Evolutionary conservation across 2,113 vertebrate genomes (phyloP), one percentile per base, ranked within the genome.

Genomic region (Martes martes): DNA sequence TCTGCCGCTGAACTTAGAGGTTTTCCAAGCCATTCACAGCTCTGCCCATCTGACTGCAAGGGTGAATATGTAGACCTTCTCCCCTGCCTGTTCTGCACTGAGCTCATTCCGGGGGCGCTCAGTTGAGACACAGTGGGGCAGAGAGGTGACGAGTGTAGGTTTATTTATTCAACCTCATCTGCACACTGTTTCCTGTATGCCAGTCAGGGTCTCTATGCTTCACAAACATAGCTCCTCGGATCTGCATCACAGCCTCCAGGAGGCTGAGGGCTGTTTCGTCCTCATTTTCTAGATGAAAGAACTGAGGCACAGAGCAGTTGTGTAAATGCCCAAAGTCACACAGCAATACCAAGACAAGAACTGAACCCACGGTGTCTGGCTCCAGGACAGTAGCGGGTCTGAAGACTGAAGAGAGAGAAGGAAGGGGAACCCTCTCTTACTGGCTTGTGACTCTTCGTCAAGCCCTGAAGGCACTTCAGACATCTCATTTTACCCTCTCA

Each of bases 181-280:
- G 50, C 31, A 3, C 2, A 28, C 76, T 96, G 52, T 36, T 96
- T 19, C 33, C 57, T 36, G 26, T 31, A 52, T 6, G 1, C 61
- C 16, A 4, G 61, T 2, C 61, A 63, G 36, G 33, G 45, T 28
- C 39, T 4, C 7, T 0, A 0, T 0, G 1, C 42, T 79, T 45
- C 3, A 7, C 18, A 50, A 39, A 89, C 5, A 15, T 61, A n/a
- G 71, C 24, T 92, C 81, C 42, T 26, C 69, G 3, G 0, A 63
- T 57, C 57, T 11, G 14, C 39, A 65, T 10, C 42, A 36, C 0
- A 14, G 42, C 36, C 59, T 88, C 36, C 8, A 9, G 0, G n/a
- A 33, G 23, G 6, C 67, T 15, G 28, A n/a, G 7, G 9, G 14
- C 45, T 33, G 6, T 21, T 15, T 45, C 39, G 42, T 82, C 31